Evolutionary conservation across 2,888 invertebrate species (phyloP).

Genomic region (Caprella mutica): DNA sequence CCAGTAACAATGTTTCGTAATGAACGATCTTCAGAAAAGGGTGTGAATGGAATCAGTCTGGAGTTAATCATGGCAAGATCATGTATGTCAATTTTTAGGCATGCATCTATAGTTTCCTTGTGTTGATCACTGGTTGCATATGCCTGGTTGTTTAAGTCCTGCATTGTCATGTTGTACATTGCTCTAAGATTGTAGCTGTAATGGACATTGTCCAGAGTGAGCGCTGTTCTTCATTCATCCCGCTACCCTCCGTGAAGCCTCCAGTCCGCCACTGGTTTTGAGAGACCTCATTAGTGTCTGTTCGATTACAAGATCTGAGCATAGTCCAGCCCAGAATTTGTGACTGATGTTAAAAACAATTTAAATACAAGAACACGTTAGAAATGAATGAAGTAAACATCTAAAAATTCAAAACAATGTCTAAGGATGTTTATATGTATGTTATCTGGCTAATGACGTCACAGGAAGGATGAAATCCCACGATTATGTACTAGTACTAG

Average conservation of each 20-base stretch:
- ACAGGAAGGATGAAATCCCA: too few species aligned
- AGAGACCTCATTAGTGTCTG: constrained; percentile 17
- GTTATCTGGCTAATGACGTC: too few species aligned
- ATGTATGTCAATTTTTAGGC: constrained; percentile 10
- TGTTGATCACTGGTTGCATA: constrained; percentile 18
- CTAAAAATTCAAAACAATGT: too few species aligned
- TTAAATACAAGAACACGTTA: constrained; percentile 8
- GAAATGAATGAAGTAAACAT: too few species aligned
- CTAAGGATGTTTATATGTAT: too few species aligned
- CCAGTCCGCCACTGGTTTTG: constrained; percentile 10
- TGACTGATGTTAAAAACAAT: constrained; percentile 3
- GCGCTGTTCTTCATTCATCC: constrained; percentile 11
- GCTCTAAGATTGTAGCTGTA: constrained; percentile 12
- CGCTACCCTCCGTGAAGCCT: constrained; percentile 7
- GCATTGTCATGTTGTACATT: constrained; percentile 14
- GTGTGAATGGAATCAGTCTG: constrained; percentile 3
- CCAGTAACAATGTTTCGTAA: constrained; percentile 17
- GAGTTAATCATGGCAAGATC: constrained; percentile 16
- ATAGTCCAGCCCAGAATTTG: constrained; percentile 12
- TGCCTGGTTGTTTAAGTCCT: constrained; percentile 11
- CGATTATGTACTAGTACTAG: too few species aligned
- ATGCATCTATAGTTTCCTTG: constrained; percentile 12
- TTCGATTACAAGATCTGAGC: constrained; percentile 16
- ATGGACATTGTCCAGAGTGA: constrained; percentile 19
- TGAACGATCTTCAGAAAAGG: constrained; percentile 6